A percentile compares a stretch with the other conserved stretches of the same genome.
Evolutionary conservation across 2,888 invertebrate species (phyloP).

Genomic region (Atethmia centrago): DNA sequence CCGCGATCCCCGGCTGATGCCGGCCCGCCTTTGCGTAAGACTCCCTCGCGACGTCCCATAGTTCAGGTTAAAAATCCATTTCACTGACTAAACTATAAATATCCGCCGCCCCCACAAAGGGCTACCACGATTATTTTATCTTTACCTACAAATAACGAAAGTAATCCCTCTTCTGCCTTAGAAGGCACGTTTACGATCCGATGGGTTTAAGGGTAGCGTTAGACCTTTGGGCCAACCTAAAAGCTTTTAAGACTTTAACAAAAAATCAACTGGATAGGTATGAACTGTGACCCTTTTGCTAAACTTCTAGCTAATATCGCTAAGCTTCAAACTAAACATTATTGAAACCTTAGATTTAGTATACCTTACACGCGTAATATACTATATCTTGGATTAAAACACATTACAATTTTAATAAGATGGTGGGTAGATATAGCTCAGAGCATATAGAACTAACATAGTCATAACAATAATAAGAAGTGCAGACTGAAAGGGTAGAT

Average conservation of each 20-base stretch:
- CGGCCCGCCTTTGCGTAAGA: too few species aligned
- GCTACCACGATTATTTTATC: constrained; percentile 44
- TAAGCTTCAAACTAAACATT: neutral
- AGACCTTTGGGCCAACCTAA: constrained; percentile 22
- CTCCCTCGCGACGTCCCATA: too few species aligned
- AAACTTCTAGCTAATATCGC: neutral
- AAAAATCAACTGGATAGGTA: constrained; percentile 11
- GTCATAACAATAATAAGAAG: neutral
- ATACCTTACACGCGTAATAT: too few species aligned
- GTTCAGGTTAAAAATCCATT: constrained; percentile 17
- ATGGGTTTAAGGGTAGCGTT: constrained; percentile 39
- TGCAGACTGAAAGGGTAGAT: neutral
- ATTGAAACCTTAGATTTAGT: too few species aligned
- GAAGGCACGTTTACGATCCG: constrained; percentile 54
- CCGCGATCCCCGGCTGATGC: too few species aligned
- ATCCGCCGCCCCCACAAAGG: constrained; percentile 18
- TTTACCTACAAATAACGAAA: constrained; percentile 39
- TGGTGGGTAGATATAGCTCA: neutral
- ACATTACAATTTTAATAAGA: neutral
- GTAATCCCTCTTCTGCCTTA: constrained; percentile 48
- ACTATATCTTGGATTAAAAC: too few species aligned
- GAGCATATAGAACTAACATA: neutral
- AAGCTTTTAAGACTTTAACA: constrained; percentile 39
- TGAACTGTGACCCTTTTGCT: constrained; percentile 11
- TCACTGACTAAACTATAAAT: constrained; percentile 39